Conservation (phyloP, 2,113 vertebrate species). For the Cisticola juncidis region DNA sequence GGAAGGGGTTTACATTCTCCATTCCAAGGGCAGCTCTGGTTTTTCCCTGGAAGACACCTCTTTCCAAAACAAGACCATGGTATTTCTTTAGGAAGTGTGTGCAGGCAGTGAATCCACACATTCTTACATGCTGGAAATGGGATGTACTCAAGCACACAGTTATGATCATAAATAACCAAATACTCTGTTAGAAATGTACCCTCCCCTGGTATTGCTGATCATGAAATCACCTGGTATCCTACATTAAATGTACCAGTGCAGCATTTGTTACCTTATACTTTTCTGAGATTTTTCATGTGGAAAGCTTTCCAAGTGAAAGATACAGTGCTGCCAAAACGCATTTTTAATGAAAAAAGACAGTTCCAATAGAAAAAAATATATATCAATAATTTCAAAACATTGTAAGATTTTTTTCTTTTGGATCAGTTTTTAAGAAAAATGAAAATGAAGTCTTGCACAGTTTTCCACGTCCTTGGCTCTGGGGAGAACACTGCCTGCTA, state of each 20-base stretch:
- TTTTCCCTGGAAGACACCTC: neutral
- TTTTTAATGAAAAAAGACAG: conserved; percentile 15
- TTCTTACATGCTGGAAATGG: accelerated
- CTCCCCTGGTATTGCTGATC: neutral
- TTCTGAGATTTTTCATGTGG: conserved; percentile 19
- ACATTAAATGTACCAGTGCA: neutral
- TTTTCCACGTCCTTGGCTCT: neutral
- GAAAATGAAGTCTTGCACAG: neutral
- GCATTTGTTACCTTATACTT: neutral
- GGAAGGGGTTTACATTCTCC: neutral
- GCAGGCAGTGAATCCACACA: neutral
- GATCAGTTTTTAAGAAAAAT: neutral
- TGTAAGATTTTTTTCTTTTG: neutral
- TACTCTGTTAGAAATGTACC: neutral
- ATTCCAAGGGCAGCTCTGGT: neutral
- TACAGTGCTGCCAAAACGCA: conserved; percentile 8
- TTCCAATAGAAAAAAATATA: neutral
- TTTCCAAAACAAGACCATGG: neutral
- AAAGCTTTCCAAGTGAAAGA: conserved; percentile 34
- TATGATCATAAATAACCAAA: neutral
- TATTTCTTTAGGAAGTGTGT: neutral
- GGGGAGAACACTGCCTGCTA: neutral
- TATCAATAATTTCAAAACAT: neutral
- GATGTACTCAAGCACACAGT: neutral
- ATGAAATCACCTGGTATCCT: neutral